Base-by-base conservation (phyloP, 2,797 vertebrate species). In the Lerista edwardsae region DNA sequence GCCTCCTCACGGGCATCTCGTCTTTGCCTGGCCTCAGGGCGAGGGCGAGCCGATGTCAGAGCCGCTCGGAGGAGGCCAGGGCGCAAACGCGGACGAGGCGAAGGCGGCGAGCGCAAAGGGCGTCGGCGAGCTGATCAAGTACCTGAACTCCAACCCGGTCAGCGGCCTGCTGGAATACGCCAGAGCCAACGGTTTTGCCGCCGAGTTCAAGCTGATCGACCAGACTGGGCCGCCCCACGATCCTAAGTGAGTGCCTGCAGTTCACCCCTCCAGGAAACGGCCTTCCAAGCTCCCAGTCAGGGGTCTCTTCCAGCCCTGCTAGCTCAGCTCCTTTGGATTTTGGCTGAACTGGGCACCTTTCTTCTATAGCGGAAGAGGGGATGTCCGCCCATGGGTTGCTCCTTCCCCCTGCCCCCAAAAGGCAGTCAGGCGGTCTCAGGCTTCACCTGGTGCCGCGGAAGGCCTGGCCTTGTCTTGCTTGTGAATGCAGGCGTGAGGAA, bases 141-240 rank as follows among this genome's bases (percentile, higher is more conserved):
- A 99, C 90, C 96, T 99, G 25, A 98, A 98, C 77, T 98, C 97
- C 95, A 99, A 99, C 73, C 98, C 99, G 0, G 97, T 99, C 87
- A 98, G 98, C 0, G 98, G 98, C 51, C 96, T 99, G 39, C 91
- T 99, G 65, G 98, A 99, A 75, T 99, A 99, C 0, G 98, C 99
- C 36, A 97, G 98, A 80, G 97, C 98, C 51, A 97, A 98, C 0
- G 99, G 99, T 67, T 99, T 99, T 15, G 98, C 98, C 0, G 98
- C 98, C 0, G 98, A 99, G 87, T 99, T 99, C 92, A 97, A 98
- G 36, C 93, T 99, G 93, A 97, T 99, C 3, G 97, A 97, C 78
- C 98, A 99, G 94, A 97, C 97, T 0, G 99, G 99, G 81, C 98
- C 97, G 0, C 96, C 98, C 2, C 99, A 99, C 0, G 98, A 99